Base-by-base conservation (phyloP, 2,797 vertebrate species). In the Mionectes olivaceus region DNA sequence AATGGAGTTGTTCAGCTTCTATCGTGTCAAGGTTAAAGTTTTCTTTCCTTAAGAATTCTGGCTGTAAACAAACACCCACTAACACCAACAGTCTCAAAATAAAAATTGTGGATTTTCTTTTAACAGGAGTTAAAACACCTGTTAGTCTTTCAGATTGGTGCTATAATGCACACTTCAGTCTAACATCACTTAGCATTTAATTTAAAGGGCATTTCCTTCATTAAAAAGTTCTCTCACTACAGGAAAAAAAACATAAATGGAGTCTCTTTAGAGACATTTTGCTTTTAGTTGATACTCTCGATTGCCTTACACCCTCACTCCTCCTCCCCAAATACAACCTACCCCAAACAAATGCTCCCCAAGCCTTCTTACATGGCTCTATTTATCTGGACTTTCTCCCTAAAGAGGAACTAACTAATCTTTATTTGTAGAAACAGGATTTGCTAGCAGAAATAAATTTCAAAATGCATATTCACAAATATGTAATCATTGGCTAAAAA, bases 41-140 rank as follows among this genome's bases (percentile, higher is more conserved):
- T 94, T 75, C 91, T 95, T 88, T 93, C 87, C 83, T 93, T 94
- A 52, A 87, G 92, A 74, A 78, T 78, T 53, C 59, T 57, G 67
- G 71, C 91, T 94, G 90, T 90, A 97, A 94, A 96, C 83, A 94
- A 96, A 49, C 57, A 94, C 55, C 75, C 81, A 46, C 77, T 71
- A 91, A 90, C 63, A 60, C 59, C 57, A 63, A 53, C 43, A 88
- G 65, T 75, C 75, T 80, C 44, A 77, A 91, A 87, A 67, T 46
- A 35, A 43, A 9, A 22, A 14, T 21, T 21, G 41, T 53, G 19
- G 16, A 53, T 77, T 69, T 11, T 90, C 56, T 76, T 82, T 93
- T 83, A 76, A 80, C 33, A 91, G 85, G 95, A 91, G 91, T 85
- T 90, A 97, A 97, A 97, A 93, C 87, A 96, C 96, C 94, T 92